phyloP scores from a whole-genome alignment of 1,140 invertebrate species.

The Asobara japonica region DNA sequence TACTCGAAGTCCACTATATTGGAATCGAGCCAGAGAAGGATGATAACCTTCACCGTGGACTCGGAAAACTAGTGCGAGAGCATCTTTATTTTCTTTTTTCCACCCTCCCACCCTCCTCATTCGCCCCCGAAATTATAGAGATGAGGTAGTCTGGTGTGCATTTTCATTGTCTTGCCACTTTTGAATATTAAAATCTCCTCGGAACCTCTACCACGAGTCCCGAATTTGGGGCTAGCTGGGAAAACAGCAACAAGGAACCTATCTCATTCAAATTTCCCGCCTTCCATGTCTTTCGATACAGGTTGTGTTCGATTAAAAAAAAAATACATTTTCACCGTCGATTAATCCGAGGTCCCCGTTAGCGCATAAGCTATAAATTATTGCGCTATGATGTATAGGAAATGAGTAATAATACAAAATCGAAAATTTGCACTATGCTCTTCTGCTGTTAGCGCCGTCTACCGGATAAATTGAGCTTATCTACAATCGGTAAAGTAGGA shows the following conservation, averaged over 20 bases:
- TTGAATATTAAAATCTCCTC: slow-evolving; percentile 10
- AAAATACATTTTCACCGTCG: too few species aligned
- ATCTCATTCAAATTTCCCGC: background rate
- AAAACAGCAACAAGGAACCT: background rate
- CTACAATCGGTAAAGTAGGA: too few species aligned
- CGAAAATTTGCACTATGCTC: too few species aligned
- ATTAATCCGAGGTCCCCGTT: too few species aligned
- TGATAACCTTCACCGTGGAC: slow-evolving; percentile 21
- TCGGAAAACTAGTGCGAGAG: background rate
- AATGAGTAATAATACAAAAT: too few species aligned
- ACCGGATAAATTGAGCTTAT: too few species aligned
- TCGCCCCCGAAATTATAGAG: background rate
- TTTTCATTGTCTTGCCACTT: slow-evolving; percentile 7
- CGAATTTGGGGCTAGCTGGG: background rate
- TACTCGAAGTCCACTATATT: background rate
- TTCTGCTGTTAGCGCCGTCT: too few species aligned
- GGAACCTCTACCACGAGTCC: background rate
- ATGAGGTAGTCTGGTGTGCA: background rate
- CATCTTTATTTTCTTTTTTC: background rate
- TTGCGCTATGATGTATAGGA: too few species aligned
- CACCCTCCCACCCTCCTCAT: background rate
- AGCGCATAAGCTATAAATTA: too few species aligned
- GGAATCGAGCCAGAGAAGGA: slow-evolving; percentile 22
- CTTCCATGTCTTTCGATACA: background rate
- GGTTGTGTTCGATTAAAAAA: too few species aligned